Conservation (phyloP, 1,140 invertebrate genomes). For the Halotydeus destructor region DNA sequence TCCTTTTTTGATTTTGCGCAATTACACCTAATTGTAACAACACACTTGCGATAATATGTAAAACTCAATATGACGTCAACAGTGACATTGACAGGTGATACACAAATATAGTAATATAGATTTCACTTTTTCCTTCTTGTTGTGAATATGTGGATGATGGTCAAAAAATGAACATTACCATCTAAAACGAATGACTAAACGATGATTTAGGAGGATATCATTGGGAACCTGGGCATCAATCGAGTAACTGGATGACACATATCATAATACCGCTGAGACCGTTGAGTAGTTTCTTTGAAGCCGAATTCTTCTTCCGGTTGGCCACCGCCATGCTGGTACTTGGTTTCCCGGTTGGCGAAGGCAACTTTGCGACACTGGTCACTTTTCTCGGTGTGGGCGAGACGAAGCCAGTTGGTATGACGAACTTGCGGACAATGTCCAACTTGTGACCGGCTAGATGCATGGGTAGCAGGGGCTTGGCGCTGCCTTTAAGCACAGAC, state of each 20-base stretch:
- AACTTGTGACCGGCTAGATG: neutral
- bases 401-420: neutral
- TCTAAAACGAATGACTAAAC: no score
- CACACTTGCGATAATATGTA: no score
- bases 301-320: slow-evolving; percentile 15
- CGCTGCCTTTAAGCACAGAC: slow-evolving; percentile 12
- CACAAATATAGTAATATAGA: no score
- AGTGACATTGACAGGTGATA: no score
- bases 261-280: slow-evolving; percentile 17
- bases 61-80: no score
- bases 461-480: neutral
- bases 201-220: no score
- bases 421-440: slow-evolving; percentile 1
- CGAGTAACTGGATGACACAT: slow-evolving; percentile 15
- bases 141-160: no score
- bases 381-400: neutral
- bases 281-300: slow-evolving; percentile 15
- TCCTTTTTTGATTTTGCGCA: no score
- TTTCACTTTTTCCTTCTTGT: no score
- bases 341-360: neutral
- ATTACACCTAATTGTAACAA: no score
- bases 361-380: neutral
- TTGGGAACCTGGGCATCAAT: no score
- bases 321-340: neutral
- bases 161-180: no score